Conservation (phyloP, 2,888 invertebrate genomes). For the Mythimna pallens region DNA sequence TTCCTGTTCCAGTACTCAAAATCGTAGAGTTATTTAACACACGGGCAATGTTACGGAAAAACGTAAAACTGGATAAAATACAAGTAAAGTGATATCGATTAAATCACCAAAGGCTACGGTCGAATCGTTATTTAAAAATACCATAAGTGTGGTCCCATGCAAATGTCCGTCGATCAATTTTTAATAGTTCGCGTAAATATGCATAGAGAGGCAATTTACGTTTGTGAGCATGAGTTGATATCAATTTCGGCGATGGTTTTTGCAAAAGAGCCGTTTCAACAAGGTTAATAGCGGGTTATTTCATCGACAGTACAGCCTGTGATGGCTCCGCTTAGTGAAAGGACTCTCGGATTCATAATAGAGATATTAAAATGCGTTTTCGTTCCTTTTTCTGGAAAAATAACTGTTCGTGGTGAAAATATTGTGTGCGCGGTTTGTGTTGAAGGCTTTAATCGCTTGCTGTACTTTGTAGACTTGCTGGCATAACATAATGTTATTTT, state of each 20-base stretch:
- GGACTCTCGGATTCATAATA: slow-evolving; percentile 61
- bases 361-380: slow-evolving; percentile 63
- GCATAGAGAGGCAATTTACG: slow-evolving; percentile 79
- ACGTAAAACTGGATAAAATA: slow-evolving; percentile 26
- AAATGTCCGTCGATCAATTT: slow-evolving; percentile 76
- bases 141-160: slow-evolving; percentile 73
- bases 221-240: slow-evolving; percentile 78
- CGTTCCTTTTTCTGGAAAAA: slow-evolving; percentile 50
- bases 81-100: slow-evolving; percentile 43
- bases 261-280: slow-evolving; percentile 75
- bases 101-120: slow-evolving; percentile 38
- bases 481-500: slow-evolving; percentile 22
- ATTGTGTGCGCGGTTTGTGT: slow-evolving; percentile 26
- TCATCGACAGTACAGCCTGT: slow-evolving; percentile 57
- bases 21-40: slow-evolving; percentile 33
- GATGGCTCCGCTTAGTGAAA: slow-evolving; percentile 61
- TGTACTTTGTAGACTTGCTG: slow-evolving; percentile 28
- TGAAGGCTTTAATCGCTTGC: slow-evolving; percentile 23
- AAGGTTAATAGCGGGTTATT: slow-evolving; percentile 73
- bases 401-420: slow-evolving; percentile 42
- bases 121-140: slow-evolving; percentile 63
- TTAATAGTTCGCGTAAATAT: slow-evolving; percentile 80
- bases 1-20: slow-evolving; percentile 24
- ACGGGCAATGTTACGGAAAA: slow-evolving; percentile 11
- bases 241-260: slow-evolving; percentile 79